Base-by-base conservation (phyloP, 2,888 invertebrate genomes). In the Rutpela maculata region DNA sequence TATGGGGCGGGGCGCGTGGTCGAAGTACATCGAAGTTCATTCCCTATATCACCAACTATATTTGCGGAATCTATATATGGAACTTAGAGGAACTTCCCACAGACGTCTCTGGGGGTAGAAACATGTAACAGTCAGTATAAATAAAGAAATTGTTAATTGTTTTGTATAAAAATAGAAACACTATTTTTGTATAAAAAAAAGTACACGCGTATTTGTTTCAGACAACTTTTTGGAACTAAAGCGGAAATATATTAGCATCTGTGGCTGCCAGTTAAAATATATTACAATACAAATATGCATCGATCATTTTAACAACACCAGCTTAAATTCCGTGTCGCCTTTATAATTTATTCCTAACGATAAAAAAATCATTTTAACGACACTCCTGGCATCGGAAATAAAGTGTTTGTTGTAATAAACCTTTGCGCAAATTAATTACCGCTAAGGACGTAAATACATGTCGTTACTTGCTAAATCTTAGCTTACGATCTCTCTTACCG, bases 391-490 rank as follows among this genome's bases (percentile, higher is more conserved):
- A 31, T 63, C 63, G 63, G 67, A 67, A 67, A 67, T 26, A 26
- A 35, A 17, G 26, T 26, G 43, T 67, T 67, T 67, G 22, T 11
- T 67, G 19, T 67, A 67, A 67, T 50, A 26, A 50, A 22, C n/a
- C 43, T 6, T 50, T 50, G 66, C 76, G 75, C 70, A 68, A 76
- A 75, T 78, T 76, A 76, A 78, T 71, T 74, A 63, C 74, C 10
- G n/a, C 70, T 67, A 74, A 76, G 67, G 76, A 79, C 77, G 69
- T 66, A 74, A 75, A 69, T 76, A 70, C 68, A 62, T 79, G 75
- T 75, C 73, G 65, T 70, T 77, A 71, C 66, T 76, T 12, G 26
- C 57, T 55, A 35, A 73, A 79, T 76, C 77, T 75, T 71, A 74
- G 69, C 57, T 74, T 60, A 43, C 71, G 31, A 79, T 77, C 75